Conservation (phyloP, 2,888 invertebrate species). For the Leucophenga maculata region DNA sequence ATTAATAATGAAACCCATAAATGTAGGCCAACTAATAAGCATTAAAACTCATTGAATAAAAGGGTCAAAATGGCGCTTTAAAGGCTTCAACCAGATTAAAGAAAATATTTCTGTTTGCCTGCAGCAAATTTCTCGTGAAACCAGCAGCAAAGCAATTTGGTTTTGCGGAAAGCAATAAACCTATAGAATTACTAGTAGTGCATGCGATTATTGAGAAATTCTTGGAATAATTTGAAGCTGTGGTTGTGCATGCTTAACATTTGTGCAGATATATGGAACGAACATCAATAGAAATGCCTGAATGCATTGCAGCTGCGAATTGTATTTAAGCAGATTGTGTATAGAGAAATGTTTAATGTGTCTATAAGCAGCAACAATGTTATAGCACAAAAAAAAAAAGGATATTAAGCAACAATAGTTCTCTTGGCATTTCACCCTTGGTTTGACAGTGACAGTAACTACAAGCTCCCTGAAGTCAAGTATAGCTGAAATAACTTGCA, state of each 20-base stretch:
- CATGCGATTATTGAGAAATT: background rate
- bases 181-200: too few species aligned
- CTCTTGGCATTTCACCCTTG: background rate
- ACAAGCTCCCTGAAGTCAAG: background rate
- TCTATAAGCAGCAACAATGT: background rate
- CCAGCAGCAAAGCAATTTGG: too few species aligned
- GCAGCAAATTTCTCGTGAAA: too few species aligned
- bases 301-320: background rate
- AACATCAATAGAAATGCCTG: too few species aligned
- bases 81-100: too few species aligned
- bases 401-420: too few species aligned
- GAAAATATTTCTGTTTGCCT: too few species aligned
- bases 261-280: too few species aligned
- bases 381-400: background rate
- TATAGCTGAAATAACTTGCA: background rate
- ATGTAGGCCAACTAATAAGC: too few species aligned
- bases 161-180: too few species aligned
- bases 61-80: too few species aligned
- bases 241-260: background rate
- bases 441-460: conserved; percentile 4
- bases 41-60: too few species aligned
- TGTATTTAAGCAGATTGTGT: background rate
- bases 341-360: background rate
- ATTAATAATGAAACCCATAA: background rate
- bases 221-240: conserved; percentile 5